These are phyloP conservation scores for Caloenas nicobarica DNA, from an alignment of 2,113 vertebrate species.

Conservation along the genomic window DNA sequence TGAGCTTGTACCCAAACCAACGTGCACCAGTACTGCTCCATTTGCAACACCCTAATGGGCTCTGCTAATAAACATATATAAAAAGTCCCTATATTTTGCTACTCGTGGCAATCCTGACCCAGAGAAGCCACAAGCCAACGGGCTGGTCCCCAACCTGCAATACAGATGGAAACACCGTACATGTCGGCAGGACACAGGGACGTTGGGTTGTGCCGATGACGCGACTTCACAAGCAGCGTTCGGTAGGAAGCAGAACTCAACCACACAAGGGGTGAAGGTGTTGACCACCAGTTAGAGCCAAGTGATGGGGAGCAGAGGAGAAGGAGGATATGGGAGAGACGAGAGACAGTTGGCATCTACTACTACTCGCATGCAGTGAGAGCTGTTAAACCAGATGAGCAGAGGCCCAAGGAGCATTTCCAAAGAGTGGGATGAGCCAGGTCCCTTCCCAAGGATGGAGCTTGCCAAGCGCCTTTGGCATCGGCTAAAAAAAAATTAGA, in stretches of 20 bases:
- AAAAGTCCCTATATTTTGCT: not conserved
- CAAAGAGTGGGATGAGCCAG: not conserved
- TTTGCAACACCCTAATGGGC: not conserved
- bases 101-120: not conserved
- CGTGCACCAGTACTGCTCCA: not conserved
- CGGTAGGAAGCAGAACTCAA: constrained; percentile 66
- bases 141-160: constrained; percentile 32
- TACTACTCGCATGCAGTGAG: constrained; percentile 77
- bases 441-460: not conserved
- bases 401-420: constrained; percentile 18
- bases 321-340: constrained; percentile 23
- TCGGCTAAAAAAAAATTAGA: not conserved
- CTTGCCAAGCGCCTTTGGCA: not conserved
- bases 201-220: not conserved
- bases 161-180: constrained; percentile 45
- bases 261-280: not conserved
- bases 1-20: not conserved
- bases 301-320: constrained; percentile 10
- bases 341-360: constrained; percentile 42
- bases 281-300: constrained; percentile 1
- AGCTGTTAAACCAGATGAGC: constrained; percentile 65
- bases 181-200: constrained; percentile 19
- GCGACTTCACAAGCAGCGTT: not conserved
- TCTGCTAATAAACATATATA: not conserved
- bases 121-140: not conserved